phyloP scores from a whole-genome alignment of 2,888 invertebrate species.

The Drosophila macrothrix region DNA sequence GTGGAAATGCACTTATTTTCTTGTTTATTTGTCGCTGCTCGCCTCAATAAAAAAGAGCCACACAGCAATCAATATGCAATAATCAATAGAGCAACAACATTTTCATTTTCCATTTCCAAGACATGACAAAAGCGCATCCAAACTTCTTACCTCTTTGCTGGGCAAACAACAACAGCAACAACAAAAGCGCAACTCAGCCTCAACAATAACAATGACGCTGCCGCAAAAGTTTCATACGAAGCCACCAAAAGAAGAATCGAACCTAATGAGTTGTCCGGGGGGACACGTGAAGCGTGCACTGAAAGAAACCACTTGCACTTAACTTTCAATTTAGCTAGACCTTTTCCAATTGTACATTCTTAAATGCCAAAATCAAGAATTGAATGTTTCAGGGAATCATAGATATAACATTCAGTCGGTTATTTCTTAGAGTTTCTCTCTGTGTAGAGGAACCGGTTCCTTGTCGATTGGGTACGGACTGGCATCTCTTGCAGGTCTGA shows the following conservation, averaged over 20 bases:
- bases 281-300: conserved; percentile 39
- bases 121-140: conserved; percentile 78
- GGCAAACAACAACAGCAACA: conserved; percentile 37
- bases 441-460: conserved; percentile 52
- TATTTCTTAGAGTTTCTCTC: conserved; percentile 11
- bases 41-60: conserved; percentile 75
- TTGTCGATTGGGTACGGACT: conserved; percentile 62
- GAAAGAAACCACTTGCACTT: conserved; percentile 15
- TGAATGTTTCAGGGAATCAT: not conserved
- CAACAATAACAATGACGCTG: conserved; percentile 80
- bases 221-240: conserved; percentile 77
- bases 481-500: conserved; percentile 70
- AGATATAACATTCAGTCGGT: not conserved
- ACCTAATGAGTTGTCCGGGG: conserved; percentile 79
- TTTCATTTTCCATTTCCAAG: conserved; percentile 70
- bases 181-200: conserved; percentile 57
- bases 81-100: conserved; percentile 79
- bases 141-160: conserved; percentile 67
- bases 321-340: not conserved
- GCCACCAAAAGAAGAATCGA: conserved; percentile 77
- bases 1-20: conserved; percentile 52
- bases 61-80: conserved; percentile 79
- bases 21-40: conserved; percentile 70
- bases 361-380: not conserved
- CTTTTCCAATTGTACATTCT: not conserved